These are phyloP conservation scores for Phyllostomus discolor DNA, from an alignment of 2,113 vertebrate genomes.

Conservation along the genomic window DNA sequence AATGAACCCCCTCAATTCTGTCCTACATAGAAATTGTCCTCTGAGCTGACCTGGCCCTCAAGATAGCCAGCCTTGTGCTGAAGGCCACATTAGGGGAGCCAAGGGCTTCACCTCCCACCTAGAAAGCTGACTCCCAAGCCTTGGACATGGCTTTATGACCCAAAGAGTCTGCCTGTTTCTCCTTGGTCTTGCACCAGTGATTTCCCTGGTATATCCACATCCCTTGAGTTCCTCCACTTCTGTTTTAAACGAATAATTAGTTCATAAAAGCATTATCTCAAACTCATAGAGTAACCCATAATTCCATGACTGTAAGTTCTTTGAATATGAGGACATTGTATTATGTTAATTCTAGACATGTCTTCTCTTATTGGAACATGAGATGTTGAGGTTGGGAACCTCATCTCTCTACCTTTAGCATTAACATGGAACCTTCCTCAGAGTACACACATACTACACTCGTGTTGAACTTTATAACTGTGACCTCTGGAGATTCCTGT, in stretches of 20 bases:
- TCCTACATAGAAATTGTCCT: neutral
- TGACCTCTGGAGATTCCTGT: neutral
- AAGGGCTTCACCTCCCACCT: neutral
- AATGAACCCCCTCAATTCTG: neutral
- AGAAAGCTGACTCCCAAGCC: neutral
- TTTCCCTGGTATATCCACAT: neutral
- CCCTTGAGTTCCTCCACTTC: neutral
- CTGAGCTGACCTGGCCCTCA: neutral
- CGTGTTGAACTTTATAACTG: neutral
- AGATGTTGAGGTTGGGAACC: neutral
- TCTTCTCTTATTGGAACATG: neutral
- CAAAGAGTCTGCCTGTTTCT: neutral
- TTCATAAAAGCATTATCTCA: neutral
- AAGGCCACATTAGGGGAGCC: rapidly evolving
- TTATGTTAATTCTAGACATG: neutral
- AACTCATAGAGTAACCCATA: neutral
- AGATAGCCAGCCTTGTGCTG: too few species aligned
- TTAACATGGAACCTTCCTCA: neutral
- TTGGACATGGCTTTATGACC: neutral
- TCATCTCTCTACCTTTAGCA: neutral
- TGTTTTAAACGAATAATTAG: neutral
- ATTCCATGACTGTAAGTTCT: neutral
- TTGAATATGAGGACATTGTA: neutral
- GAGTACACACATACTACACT: rapidly evolving
- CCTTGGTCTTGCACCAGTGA: rapidly evolving